Evolutionary conservation across 2,888 invertebrate species (phyloP), one percentile per base, ranked within the genome.

Genomic region (Diabrotica balteata): DNA sequence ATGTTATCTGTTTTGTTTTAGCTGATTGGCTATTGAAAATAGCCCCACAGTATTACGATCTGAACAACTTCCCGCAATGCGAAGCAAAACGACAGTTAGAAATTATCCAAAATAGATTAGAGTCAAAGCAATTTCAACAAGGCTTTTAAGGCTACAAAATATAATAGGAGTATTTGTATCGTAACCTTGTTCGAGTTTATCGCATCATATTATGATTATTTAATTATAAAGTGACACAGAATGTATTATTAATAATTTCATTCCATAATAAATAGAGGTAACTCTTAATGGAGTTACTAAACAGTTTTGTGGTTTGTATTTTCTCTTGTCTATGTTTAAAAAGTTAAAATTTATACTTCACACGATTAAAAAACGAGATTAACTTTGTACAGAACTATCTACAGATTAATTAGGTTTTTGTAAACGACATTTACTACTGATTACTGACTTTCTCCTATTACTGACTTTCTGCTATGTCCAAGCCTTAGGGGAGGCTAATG

Each of bases 21-120:
- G 95, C 95, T 76, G 95, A 95, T 82, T 96, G 98, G 98, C 87
- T 99, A 62, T 86, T 99, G 32, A 93, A 93, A 82, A 93, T 98
- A 71, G 97, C 98, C 0, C 97, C 98, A 0, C 97, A 97, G 84
- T 99, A 99, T 88, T 99, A 98, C 84, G 99, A 99, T 83, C 88
- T 99, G 84, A 91, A 93, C 81, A 98, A 98, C 86, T 99, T 99
- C 88, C 98, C 99, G 0, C 93, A 93, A 80, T 98, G 99, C 83
- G 98, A 99, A 85, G 98, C 98, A 7, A 93, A 95, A 80, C 87
- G 98, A 59, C 96, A 97, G 81, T 86, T 98, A 72, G 95, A 97
- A 86, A 88, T 93, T 74, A 86, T 98, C 71, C 95, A 95, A 81
- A 90, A 91, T 59, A 89, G 95, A 76, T 86, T 97, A 82, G 95